phyloP scores from a whole-genome alignment of 2,113 vertebrate species.

The Nibea coibor region DNA sequence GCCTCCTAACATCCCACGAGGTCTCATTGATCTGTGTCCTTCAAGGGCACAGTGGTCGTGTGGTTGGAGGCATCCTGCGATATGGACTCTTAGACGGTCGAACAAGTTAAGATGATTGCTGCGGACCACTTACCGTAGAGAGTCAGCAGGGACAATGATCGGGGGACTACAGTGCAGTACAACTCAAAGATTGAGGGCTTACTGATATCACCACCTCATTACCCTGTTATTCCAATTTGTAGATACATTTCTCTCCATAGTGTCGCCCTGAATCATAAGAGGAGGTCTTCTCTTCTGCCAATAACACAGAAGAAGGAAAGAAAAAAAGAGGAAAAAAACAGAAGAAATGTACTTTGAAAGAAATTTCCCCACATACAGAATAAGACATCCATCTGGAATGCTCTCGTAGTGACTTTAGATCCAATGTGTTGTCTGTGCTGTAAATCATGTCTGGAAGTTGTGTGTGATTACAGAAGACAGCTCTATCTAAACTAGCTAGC shows the following conservation, averaged over 20 bases:
- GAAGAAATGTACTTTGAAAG: conserved; percentile 25
- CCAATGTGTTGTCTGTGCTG: conserved; percentile 63
- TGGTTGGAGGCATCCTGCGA: conserved; percentile 26
- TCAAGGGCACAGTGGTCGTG: conserved; percentile 49
- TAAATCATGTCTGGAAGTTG: conserved; percentile 67
- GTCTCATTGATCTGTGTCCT: conserved; percentile 58
- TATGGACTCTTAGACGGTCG: conserved; percentile 34
- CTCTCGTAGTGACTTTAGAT: conserved; percentile 30
- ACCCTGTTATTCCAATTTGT: conserved; percentile 58
- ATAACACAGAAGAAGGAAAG: neutral
- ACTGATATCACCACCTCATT: conserved; percentile 62
- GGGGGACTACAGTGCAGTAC: conserved; percentile 14
- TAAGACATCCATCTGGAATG: conserved; percentile 11
- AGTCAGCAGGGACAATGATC: conserved; percentile 35
- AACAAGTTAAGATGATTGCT: conserved; percentile 51
- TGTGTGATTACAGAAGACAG: conserved; percentile 58
- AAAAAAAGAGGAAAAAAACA: neutral
- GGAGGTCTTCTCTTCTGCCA: conserved; percentile 26
- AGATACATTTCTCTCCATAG: conserved; percentile 30
- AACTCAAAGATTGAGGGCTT: conserved; percentile 46
- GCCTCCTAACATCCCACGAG: conserved; percentile 31
- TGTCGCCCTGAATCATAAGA: conserved; percentile 27
- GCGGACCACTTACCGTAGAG: conserved; percentile 36
- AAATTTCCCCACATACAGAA: conserved; percentile 20
- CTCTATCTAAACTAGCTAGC: conserved; percentile 24